Evolutionary conservation across 2,888 invertebrate species (phyloP).

Genomic region (Tetanocera ferruginea): DNA sequence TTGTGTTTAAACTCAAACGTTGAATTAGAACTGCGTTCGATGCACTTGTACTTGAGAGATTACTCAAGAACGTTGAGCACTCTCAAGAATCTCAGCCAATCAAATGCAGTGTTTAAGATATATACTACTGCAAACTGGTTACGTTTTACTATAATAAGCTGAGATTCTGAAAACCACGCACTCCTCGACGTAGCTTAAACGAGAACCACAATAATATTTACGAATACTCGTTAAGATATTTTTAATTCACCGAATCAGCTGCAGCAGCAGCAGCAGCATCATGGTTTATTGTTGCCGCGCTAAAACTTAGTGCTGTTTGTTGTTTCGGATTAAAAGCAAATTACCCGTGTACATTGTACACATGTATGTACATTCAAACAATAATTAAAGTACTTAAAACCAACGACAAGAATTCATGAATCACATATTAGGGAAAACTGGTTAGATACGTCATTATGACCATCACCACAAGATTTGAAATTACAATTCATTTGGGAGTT

Average conservation of each 20-base stretch:
- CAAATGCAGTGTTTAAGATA: conserved; percentile 15
- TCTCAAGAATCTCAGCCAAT: conserved; percentile 37
- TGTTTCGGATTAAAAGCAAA: background rate
- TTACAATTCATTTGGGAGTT: conserved; percentile 11
- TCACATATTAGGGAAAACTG: background rate
- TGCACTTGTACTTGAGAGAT: conserved; percentile 45
- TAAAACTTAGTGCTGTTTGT: background rate
- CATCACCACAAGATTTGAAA: background rate
- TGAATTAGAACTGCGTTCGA: conserved; percentile 43
- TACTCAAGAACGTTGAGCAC: conserved; percentile 41
- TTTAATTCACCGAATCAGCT: conserved; percentile 8
- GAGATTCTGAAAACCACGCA: conserved; percentile 29
- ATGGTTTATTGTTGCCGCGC: background rate
- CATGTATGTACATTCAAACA: background rate
- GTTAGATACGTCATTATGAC: conserved; percentile 12
- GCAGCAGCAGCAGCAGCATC: conserved; percentile 10
- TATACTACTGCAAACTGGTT: conserved; percentile 32
- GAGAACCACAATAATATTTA: background rate
- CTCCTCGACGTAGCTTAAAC: background rate
- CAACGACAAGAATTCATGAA: background rate
- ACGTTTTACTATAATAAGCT: background rate
- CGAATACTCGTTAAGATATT: conserved; percentile 29
- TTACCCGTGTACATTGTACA: background rate
- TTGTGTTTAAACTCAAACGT: conserved; percentile 39
- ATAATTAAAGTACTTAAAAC: background rate